Conservation (phyloP, 1,140 invertebrate genomes). For the Rhysida immarginata region DNA sequence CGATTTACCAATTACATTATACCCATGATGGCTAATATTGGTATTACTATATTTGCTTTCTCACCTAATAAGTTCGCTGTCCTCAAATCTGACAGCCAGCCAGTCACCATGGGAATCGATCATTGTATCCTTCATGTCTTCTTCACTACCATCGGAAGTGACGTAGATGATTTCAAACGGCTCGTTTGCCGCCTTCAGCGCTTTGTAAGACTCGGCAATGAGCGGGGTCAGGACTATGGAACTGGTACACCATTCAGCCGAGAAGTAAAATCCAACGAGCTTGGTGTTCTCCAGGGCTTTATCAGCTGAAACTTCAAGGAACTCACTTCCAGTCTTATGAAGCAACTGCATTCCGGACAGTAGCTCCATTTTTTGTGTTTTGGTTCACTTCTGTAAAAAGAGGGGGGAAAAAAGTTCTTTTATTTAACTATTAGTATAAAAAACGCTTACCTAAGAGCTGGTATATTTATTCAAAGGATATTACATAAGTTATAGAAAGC, state of each 20-base stretch:
- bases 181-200: neutral
- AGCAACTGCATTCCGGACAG: conserved; percentile 1
- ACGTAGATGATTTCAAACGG: neutral
- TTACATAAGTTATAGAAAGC: too few relatives aligned
- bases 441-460: too few relatives aligned
- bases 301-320: neutral
- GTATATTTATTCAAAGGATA: too few relatives aligned
- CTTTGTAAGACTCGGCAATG: conserved; percentile 16
- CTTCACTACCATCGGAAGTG: conserved; percentile 9
- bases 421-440: too few relatives aligned
- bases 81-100: conserved; percentile 22
- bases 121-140: conserved; percentile 26
- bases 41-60: conserved; percentile 19
- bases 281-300: conserved; percentile 11
- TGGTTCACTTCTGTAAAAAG: too few relatives aligned
- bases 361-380: too few relatives aligned
- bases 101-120: conserved; percentile 27
- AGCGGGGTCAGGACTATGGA: conserved; percentile 31
- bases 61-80: too few relatives aligned
- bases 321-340: neutral
- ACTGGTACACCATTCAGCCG: conserved; percentile 34
- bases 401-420: too few relatives aligned
- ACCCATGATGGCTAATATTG: too few relatives aligned
- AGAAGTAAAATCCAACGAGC: conserved; percentile 28
- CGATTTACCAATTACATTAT: too few relatives aligned